Percentiles rank a stretch among this genome's conserved stretches.
These are phyloP conservation scores for Taenaris catops DNA, from an alignment of 2,888 invertebrate genomes.

Conservation along the genomic window DNA sequence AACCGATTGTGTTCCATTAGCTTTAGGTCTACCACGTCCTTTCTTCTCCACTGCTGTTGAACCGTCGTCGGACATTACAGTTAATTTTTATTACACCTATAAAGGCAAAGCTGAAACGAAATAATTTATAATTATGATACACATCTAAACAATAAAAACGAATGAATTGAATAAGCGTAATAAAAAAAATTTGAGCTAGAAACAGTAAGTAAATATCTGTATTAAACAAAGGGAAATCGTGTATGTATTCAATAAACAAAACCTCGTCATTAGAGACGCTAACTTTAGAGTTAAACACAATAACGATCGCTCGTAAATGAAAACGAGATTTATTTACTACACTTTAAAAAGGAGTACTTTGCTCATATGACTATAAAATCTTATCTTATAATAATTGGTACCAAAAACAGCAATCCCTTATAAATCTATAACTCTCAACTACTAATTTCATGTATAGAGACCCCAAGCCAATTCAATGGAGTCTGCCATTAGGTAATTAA, in stretches of 20 bases:
- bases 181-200: too few species aligned
- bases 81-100: slow-evolving; percentile 35
- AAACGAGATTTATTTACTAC: too few species aligned
- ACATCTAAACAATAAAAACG: too few species aligned
- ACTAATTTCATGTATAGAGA: slow-evolving; percentile 15
- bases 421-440: background rate
- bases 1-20: slow-evolving; percentile 72
- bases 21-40: slow-evolving; percentile 72
- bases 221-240: slow-evolving; percentile 21
- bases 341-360: too few species aligned
- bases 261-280: slow-evolving; percentile 45
- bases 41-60: slow-evolving; percentile 75
- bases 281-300: slow-evolving; percentile 21
- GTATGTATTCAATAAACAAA: slow-evolving; percentile 34
- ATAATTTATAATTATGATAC: too few species aligned
- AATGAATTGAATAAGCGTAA: too few species aligned
- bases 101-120: slow-evolving; percentile 40
- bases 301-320: slow-evolving; percentile 5
- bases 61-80: slow-evolving; percentile 75
- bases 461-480: slow-evolving; percentile 57
- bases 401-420: too few species aligned
- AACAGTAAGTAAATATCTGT: background rate
- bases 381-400: too few species aligned
- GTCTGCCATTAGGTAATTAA: slow-evolving; percentile 47
- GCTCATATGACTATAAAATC: too few species aligned